These are phyloP conservation scores for Gari tellinella DNA, from an alignment of 2,888 invertebrate species.

Conservation along the genomic window DNA sequence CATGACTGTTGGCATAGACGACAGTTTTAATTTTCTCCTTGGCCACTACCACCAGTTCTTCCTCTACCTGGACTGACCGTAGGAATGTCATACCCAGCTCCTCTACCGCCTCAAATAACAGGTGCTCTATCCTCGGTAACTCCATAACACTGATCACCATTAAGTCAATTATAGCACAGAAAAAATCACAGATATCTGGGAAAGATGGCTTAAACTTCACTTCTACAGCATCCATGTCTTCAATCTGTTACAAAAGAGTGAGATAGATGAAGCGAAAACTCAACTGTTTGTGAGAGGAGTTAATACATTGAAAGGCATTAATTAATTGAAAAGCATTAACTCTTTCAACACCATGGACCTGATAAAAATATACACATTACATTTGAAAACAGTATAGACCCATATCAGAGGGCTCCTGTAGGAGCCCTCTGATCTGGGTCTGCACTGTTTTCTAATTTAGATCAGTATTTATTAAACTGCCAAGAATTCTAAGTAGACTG, in stretches of 20 bases:
- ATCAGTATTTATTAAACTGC: too few relatives aligned
- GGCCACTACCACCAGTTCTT: conserved; percentile 75
- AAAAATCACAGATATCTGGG: conserved; percentile 73
- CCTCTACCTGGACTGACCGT: conserved; percentile 73
- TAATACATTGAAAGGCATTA: too few relatives aligned
- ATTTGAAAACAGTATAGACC: too few relatives aligned
- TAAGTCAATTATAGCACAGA: conserved; percentile 79
- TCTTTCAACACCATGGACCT: too few relatives aligned
- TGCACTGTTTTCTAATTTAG: too few relatives aligned
- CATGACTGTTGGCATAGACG: conserved; percentile 79
- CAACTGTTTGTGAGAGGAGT: too few relatives aligned
- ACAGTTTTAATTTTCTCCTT: conserved; percentile 76
- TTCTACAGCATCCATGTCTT: conserved; percentile 69
- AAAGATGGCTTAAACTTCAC: conserved; percentile 76
- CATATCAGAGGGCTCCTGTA: too few relatives aligned
- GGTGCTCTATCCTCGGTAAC: conserved; percentile 79
- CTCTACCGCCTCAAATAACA: conserved; percentile 79
- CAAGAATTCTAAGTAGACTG: too few relatives aligned
- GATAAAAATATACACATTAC: too few relatives aligned
- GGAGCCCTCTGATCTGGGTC: too few relatives aligned
- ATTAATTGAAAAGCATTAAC: too few relatives aligned
- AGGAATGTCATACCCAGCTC: conserved; percentile 70
- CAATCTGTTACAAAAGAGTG: conserved; percentile 64
- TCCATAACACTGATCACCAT: conserved; percentile 79
- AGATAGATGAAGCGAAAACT: too few relatives aligned